Conservation (phyloP, 37 sponge, comb jelly and placozoan genomes). For the Corticium candelabrum region DNA sequence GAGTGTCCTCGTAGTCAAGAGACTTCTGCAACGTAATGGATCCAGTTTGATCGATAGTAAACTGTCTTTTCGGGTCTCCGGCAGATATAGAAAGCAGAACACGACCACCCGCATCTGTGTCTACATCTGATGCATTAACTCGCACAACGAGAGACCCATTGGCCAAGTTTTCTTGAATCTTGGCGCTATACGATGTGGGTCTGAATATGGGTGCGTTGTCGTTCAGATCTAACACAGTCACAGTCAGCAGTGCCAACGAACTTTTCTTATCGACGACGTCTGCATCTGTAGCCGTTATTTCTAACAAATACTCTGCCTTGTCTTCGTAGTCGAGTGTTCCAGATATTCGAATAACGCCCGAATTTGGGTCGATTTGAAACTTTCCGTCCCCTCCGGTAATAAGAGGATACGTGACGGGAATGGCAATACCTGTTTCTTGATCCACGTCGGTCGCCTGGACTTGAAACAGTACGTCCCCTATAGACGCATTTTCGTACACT, state of each 20-base stretch:
- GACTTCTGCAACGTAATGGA: slow-evolving; percentile 13
- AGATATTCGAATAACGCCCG: not conserved
- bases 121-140: not conserved
- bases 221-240: slow-evolving; percentile 41
- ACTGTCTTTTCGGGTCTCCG: not conserved
- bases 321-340: not conserved
- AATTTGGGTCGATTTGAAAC: not conserved
- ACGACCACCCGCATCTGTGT: not conserved
- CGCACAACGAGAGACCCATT: not conserved
- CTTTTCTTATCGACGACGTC: slow-evolving; percentile 26
- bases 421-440: not conserved
- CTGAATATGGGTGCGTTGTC: slow-evolving; percentile 27
- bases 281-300: not conserved
- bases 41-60: slow-evolving; percentile 27
- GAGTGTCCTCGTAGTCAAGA: slow-evolving; percentile 48
- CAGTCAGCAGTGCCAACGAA: slow-evolving; percentile 6
- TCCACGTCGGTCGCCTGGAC: not conserved
- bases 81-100: slow-evolving; percentile 1
- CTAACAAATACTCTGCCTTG: not conserved
- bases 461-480: not conserved
- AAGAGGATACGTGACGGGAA: not conserved
- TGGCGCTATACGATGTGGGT: slow-evolving; percentile 6
- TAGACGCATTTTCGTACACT: not conserved
- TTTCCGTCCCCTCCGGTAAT: not conserved
- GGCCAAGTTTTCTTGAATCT: not conserved